phyloP scores from a whole-genome alignment of 1,140 invertebrate genomes.

The Caenorhabditis elegans region DNA sequence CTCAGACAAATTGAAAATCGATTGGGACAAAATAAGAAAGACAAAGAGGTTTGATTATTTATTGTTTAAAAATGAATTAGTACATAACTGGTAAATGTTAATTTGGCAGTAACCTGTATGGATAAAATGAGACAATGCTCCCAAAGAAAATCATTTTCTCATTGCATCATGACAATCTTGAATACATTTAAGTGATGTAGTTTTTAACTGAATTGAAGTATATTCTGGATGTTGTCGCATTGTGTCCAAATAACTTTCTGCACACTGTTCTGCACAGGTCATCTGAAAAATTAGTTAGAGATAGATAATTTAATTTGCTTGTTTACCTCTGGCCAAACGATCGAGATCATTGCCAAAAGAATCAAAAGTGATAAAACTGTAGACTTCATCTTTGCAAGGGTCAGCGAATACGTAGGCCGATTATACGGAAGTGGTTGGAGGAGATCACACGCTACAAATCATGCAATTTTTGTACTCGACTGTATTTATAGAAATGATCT shows the following conservation, averaged over 20 bases:
- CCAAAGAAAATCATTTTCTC: neutral
- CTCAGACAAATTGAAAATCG: constrained; percentile 59
- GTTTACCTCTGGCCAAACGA: constrained; percentile 7
- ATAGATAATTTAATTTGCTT: neutral
- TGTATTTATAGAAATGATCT: neutral
- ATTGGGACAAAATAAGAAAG: constrained; percentile 41
- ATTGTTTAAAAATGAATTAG: neutral
- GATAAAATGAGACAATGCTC: constrained; percentile 15
- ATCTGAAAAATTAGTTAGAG: neutral
- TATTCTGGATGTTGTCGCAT: neutral
- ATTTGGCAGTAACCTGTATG: constrained; percentile 5
- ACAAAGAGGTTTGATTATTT: constrained; percentile 29
- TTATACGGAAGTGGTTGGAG: neutral
- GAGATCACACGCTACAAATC: neutral
- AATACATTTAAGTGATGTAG: constrained; percentile 24
- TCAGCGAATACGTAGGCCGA: constrained; percentile 11
- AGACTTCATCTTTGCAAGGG: constrained; percentile 19
- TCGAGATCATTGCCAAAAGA: neutral
- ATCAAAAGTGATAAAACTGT: neutral
- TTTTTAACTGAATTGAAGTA: neutral
- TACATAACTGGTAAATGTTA: neutral
- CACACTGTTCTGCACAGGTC: constrained; percentile 29
- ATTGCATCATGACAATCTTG: constrained; percentile 26
- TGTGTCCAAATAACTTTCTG: constrained; percentile 29
- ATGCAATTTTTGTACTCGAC: neutral